Evolutionary conservation across 2,113 vertebrate species (phyloP).

Genomic region (Gracilinanus agilis): DNA sequence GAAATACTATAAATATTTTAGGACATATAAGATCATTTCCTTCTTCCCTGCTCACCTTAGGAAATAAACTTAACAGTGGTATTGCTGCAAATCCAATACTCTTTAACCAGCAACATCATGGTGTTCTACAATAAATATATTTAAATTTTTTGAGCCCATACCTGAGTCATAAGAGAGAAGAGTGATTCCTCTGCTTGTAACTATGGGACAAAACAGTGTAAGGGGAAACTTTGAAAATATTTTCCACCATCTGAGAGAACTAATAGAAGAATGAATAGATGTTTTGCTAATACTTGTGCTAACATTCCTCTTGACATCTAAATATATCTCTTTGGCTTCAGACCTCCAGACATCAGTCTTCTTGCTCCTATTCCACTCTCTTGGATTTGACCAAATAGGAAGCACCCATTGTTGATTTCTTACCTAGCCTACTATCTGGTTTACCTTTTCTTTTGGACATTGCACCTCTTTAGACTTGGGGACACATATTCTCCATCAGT

Average conservation of each 20-base stretch:
- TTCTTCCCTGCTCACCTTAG: too few relatives aligned
- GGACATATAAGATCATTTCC: too few relatives aligned
- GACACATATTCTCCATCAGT: too few relatives aligned
- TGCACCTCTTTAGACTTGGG: too few relatives aligned
- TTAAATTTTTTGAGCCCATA: too few relatives aligned
- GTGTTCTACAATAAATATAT: too few relatives aligned
- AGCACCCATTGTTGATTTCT: not conserved
- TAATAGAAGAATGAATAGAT: not conserved
- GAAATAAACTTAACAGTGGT: too few relatives aligned
- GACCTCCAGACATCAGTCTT: not conserved
- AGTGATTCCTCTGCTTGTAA: not conserved
- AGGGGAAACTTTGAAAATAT: conserved; percentile 26
- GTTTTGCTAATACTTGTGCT: not conserved
- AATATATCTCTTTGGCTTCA: not conserved
- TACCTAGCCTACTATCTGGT: not conserved
- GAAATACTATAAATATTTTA: too few relatives aligned
- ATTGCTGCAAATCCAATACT: too few relatives aligned
- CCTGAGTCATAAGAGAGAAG: not conserved
- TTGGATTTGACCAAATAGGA: not conserved
- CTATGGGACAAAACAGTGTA: not conserved
- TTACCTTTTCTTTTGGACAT: too few relatives aligned
- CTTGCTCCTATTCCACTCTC: not conserved
- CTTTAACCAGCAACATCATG: too few relatives aligned
- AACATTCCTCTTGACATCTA: not conserved
- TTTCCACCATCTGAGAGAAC: not conserved